Conservation (phyloP, 2,797 vertebrate genomes). For the Lepidocolaptes lacrymiger region DNA sequence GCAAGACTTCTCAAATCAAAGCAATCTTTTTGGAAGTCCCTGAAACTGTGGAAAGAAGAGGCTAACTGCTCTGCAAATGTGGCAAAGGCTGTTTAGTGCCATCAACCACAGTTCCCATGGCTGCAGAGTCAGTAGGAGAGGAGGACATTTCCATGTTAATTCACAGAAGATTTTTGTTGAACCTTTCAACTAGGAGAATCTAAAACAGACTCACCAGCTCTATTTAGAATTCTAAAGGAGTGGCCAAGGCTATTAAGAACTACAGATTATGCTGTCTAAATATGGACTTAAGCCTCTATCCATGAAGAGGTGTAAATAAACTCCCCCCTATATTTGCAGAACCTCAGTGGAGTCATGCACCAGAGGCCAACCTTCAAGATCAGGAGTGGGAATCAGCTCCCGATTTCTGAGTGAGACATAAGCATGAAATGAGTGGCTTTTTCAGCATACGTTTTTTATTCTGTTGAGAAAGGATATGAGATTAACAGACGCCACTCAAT, state of each 20-base stretch:
- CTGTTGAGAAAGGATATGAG: background rate
- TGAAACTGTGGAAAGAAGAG: background rate
- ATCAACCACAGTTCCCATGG: background rate
- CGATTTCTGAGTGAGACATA: background rate
- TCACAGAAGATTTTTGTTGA: background rate
- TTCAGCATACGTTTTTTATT: background rate
- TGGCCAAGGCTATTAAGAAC: background rate
- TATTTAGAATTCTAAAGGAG: constrained; percentile 27
- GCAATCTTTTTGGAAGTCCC: background rate
- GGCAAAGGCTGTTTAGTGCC: background rate
- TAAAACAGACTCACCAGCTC: background rate
- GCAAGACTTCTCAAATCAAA: background rate
- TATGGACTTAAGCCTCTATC: background rate
- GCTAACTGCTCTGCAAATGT: background rate
- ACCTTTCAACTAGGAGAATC: background rate
- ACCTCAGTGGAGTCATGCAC: background rate
- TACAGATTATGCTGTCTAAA: constrained; percentile 15
- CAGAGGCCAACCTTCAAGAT: background rate
- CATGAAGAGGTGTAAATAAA: background rate
- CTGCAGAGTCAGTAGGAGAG: background rate
- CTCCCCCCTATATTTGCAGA: background rate
- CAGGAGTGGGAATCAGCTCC: background rate
- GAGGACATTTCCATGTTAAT: background rate
- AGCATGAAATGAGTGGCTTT: background rate
- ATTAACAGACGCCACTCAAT: constrained; percentile 18